Conservation (phyloP, 2,113 vertebrate species). For the Brachyhypopomus occidentalis region DNA sequence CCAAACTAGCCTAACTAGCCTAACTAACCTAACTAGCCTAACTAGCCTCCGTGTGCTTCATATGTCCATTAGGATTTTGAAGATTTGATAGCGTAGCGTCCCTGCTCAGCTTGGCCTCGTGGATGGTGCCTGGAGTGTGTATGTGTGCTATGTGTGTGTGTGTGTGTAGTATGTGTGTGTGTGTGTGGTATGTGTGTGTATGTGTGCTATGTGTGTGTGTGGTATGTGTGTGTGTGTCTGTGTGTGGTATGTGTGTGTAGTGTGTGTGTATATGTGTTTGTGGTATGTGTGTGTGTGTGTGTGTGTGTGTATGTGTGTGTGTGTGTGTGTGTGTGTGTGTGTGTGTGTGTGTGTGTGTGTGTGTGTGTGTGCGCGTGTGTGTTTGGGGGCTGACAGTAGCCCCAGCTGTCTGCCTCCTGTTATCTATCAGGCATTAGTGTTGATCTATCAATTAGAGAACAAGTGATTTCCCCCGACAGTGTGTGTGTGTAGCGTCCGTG, state of each 20-base stretch:
- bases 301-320: neutral
- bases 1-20: too few relatives aligned
- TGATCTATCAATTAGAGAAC: conserved; percentile 81
- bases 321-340: neutral
- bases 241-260: too few relatives aligned
- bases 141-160: too few relatives aligned
- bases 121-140: neutral
- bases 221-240: too few relatives aligned
- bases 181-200: too few relatives aligned
- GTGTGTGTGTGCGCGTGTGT: neutral
- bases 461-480: conserved; percentile 71
- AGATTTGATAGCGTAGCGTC: neutral
- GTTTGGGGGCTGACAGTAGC: conserved; percentile 23
- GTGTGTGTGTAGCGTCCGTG: conserved; percentile 38
- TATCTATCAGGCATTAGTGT: conserved; percentile 77
- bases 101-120: neutral
- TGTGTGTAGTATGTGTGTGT: too few relatives aligned
- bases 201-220: too few relatives aligned
- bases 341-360: conserved; percentile 8
- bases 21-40: too few relatives aligned
- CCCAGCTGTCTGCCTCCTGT: conserved; percentile 73
- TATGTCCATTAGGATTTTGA: neutral
- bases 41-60: too few relatives aligned
- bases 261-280: too few relatives aligned
- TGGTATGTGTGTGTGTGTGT: too few relatives aligned